Conservation (phyloP, 2,797 vertebrate species). For the Eulemur albifrons region DNA sequence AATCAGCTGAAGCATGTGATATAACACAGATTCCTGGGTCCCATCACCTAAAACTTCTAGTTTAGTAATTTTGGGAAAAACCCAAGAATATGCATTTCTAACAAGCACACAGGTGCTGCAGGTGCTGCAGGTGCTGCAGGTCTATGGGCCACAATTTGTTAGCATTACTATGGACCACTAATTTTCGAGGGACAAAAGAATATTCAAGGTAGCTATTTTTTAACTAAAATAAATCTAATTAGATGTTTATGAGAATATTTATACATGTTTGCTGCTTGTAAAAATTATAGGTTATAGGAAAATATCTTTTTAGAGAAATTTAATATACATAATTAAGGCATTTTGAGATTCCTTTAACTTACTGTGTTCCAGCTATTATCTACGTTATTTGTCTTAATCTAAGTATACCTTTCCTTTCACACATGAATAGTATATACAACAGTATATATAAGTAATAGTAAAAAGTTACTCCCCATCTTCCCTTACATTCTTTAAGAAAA, state of each 20-base stretch:
- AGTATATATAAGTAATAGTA: neutral
- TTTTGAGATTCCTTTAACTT: neutral
- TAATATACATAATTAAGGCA: neutral
- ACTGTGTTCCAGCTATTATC: neutral
- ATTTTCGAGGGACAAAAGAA: neutral
- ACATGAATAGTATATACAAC: neutral
- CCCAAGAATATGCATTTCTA: neutral
- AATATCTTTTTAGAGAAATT: neutral
- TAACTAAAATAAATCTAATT: neutral
- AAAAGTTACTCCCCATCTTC: neutral
- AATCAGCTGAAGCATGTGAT: neutral
- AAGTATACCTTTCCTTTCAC: neutral
- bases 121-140: fast-evolving
- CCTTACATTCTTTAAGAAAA: neutral
- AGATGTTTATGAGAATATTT: neutral
- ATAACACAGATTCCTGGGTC: neutral
- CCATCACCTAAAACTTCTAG: neutral
- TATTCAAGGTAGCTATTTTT: neutral
- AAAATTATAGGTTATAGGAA: neutral
- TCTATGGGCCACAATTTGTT: neutral
- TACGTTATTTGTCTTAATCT: neutral
- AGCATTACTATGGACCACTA: neutral
- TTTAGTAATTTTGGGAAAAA: neutral
- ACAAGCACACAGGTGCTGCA: neutral
- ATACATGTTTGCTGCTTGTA: neutral